A percentile compares a stretch with the other conserved stretches of the same genome.
These are phyloP conservation scores for Halcyon badia DNA, from an alignment of 2,797 vertebrate species.

Conservation along the genomic window DNA sequence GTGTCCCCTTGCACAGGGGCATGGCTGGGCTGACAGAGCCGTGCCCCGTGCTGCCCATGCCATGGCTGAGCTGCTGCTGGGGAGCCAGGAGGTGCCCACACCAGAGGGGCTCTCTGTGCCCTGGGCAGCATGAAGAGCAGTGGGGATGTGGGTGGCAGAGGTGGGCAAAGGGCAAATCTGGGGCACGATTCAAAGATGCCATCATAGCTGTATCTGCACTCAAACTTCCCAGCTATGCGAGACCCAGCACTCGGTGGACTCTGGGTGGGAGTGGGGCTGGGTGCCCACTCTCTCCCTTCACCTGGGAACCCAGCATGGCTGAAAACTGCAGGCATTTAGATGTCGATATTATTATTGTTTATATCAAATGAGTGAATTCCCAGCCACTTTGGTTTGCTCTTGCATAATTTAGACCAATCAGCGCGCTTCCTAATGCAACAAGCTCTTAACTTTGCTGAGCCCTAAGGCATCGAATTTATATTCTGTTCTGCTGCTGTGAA, in stretches of 20 bases:
- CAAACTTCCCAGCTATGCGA: accelerated
- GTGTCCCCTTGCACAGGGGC: accelerated
- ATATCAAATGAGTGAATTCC: neutral
- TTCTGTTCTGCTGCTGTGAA: conserved; percentile 27
- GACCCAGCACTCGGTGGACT: accelerated
- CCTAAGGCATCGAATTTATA: conserved; percentile 60
- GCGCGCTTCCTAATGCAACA: neutral
- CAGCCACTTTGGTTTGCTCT: neutral
- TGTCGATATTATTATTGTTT: conserved; percentile 65
- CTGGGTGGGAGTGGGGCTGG: neutral
- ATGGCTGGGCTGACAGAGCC: accelerated
- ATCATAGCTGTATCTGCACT: accelerated
- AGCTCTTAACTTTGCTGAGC: conserved; percentile 40
- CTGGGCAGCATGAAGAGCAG: accelerated
- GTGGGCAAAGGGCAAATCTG: neutral
- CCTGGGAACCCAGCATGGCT: neutral
- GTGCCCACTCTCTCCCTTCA: neutral
- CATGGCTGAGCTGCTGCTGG: neutral
- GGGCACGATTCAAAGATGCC: neutral
- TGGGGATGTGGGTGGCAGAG: accelerated
- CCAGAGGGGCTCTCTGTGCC: neutral
- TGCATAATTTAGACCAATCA: conserved; percentile 64
- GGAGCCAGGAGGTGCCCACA: neutral
- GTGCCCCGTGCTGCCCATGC: neutral
- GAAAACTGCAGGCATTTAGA: conserved; percentile 26